These are phyloP conservation scores for Laticauda colubrina DNA, from an alignment of 2,113 vertebrate genomes.

Conservation along the genomic window DNA sequence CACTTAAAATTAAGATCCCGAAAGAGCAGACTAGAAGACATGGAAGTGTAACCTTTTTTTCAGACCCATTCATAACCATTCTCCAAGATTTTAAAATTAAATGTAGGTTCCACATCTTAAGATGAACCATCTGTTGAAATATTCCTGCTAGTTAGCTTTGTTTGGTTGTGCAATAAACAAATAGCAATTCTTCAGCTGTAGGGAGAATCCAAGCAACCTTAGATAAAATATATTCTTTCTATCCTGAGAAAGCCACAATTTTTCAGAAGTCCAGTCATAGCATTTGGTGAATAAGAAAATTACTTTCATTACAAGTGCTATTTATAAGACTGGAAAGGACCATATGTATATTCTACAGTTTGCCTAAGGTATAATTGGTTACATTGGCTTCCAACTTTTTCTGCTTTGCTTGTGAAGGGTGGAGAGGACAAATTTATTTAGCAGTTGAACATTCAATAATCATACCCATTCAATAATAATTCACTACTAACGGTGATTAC, in stretches of 20 bases:
- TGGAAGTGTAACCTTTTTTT: neutral
- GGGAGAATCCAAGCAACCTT: neutral
- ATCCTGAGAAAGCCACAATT: neutral
- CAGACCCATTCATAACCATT: neutral
- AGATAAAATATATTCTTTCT: neutral
- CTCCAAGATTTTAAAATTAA: slow-evolving; percentile 49
- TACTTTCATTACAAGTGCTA: neutral
- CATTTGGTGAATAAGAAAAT: neutral
- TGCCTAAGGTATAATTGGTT: neutral
- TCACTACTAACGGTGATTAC: neutral
- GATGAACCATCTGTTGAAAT: slow-evolving; percentile 52
- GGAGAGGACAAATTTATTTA: neutral
- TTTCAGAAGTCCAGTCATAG: neutral
- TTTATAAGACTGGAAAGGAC: neutral
- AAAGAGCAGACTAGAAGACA: neutral
- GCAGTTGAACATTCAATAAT: neutral
- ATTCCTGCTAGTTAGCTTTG: slow-evolving; percentile 23
- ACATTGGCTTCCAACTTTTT: neutral
- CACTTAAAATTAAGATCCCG: slow-evolving; percentile 25
- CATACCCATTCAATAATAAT: neutral
- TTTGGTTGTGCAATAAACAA: slow-evolving; percentile 15
- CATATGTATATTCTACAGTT: neutral
- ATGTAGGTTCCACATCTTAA: slow-evolving; percentile 38
- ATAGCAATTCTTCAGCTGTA: slow-evolving; percentile 2
- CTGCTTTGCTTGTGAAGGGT: neutral